phyloP scores from a whole-genome alignment of 2,888 invertebrate species.

The Trissolcus japonicus region DNA sequence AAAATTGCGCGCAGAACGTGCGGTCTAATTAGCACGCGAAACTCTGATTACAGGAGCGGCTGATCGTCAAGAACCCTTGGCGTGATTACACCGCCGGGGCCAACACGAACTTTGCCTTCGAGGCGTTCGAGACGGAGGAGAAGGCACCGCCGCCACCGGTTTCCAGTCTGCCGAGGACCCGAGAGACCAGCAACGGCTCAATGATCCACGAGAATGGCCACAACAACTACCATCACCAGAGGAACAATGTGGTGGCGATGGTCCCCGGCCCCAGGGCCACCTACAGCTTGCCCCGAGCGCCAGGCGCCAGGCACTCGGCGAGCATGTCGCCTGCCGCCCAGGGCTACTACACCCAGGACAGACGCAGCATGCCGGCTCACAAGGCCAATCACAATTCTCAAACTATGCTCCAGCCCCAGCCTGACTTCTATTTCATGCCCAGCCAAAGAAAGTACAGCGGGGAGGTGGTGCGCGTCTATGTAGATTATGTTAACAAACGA shows the following conservation, averaged over 20 bases:
- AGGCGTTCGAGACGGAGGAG: constrained; percentile 90
- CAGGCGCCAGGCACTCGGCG: constrained; percentile 76
- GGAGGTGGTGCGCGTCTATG: constrained; percentile 90
- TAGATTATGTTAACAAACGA: constrained; percentile 84
- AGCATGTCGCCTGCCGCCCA: constrained; percentile 65
- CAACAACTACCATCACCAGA: constrained; percentile 44
- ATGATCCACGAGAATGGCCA: constrained; percentile 77
- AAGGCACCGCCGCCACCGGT: constrained; percentile 77
- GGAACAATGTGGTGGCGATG: constrained; percentile 59
- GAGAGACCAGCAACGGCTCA: constrained; percentile 65
- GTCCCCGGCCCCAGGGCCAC: constrained; percentile 79
- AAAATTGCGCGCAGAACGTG: constrained; percentile 30
- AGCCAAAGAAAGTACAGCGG: constrained; percentile 95
- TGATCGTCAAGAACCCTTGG: constrained; percentile 91
- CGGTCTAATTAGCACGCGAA: constrained; percentile 47
- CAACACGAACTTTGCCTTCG: constrained; percentile 93
- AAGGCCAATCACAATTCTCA: constrained; percentile 62
- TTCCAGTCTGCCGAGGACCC: constrained; percentile 71
- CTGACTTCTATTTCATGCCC: constrained; percentile 97
- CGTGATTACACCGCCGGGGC: constrained; percentile 79
- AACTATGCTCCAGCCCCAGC: constrained; percentile 78
- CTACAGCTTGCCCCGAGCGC: constrained; percentile 86
- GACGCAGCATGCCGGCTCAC: constrained; percentile 74
- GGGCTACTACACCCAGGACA: constrained; percentile 79
- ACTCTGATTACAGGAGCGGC: constrained; percentile 82